Percentiles rank a stretch among this genome's conserved stretches.
These are phyloP conservation scores for Caenorhabditis sp. DNA, from an alignment of 2,888 invertebrate genomes.

Conservation along the genomic window DNA sequence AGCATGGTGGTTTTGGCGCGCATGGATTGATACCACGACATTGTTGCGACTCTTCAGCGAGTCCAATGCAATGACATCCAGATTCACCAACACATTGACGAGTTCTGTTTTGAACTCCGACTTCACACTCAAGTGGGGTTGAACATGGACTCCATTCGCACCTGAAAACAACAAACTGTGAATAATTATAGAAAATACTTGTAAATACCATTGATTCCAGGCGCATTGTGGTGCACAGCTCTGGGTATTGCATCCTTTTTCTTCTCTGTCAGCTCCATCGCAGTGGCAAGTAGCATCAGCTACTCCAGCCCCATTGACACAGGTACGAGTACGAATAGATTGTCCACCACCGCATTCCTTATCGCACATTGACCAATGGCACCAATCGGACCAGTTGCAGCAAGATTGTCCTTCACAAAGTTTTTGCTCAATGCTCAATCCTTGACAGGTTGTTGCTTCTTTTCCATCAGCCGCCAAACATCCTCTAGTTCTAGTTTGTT, in stretches of 20 bases:
- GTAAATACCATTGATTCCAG: conserved; percentile 58
- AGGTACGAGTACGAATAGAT: conserved; percentile 53
- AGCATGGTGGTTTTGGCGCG: conserved; percentile 54
- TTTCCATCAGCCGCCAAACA: conserved; percentile 55
- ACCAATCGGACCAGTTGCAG: conserved; percentile 65
- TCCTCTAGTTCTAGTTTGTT: conserved; percentile 55
- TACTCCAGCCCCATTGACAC: conserved; percentile 50
- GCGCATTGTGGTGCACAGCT: conserved; percentile 61
- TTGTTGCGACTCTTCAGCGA: conserved; percentile 60
- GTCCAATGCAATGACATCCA: conserved; percentile 62
- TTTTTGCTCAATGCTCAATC: conserved; percentile 53
- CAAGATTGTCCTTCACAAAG: conserved; percentile 59
- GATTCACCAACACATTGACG: conserved; percentile 66
- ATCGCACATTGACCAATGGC: conserved; percentile 63
- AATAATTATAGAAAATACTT: neutral
- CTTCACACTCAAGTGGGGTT: conserved; percentile 56
- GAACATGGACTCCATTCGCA: conserved; percentile 64
- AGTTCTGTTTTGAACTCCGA: conserved; percentile 51
- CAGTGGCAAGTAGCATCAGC: conserved; percentile 55
- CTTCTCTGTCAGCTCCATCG: conserved; percentile 59
- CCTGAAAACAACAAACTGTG: conserved; percentile 10
- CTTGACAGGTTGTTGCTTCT: conserved; percentile 59
- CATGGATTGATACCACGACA: conserved; percentile 57
- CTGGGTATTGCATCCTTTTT: conserved; percentile 57
- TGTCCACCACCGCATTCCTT: conserved; percentile 63